Base-by-base conservation (phyloP, 2,888 invertebrate species). In the Coleophora deauratella region DNA sequence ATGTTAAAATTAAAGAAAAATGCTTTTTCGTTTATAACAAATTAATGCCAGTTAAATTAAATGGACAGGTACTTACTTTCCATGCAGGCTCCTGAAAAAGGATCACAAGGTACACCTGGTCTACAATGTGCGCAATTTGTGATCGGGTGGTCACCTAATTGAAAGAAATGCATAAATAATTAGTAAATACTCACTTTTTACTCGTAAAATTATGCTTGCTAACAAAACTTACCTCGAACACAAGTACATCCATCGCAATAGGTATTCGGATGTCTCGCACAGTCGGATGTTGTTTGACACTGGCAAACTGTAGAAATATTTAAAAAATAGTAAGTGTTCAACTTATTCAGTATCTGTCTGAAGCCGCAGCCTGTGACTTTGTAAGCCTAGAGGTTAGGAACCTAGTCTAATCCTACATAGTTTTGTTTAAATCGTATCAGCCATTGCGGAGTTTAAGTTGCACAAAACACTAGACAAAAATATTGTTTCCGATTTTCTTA, bases 41-140 rank as follows among this genome's bases (percentile, higher is more conserved):
- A n/a, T n/a, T n/a, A n/a, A n/a, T n/a, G n/a, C n/a, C n/a, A n/a
- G n/a, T n/a, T n/a, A n/a, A n/a, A n/a, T n/a, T 21, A 21, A 4
- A 21, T 21, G 21, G 3, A 21, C 21, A 21, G 21, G 21, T 54
- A 82, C 90, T 88, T 90, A 95, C 95, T 94, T 90, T 92, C 91
- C 67, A 93, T 90, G 75, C 95, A 95, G 50, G 92, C 93, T 21
- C 94, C 93, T 3, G 93, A 93, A 41, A 90, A 88, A 14, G 91
- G 91, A 71, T 95, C 92, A 61, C 95, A 95, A 28, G 88, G 87
- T 37, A 91, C 89, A 48, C 94, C 95, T 30, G 91, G 90, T 42
- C 93, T 91, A 66, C 95, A 95, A 57, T 94, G 93, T 49, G 89
- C 90, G 66, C 93, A 93, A 53, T 90, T 91, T 8, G 72, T 61